Evolutionary conservation across 2,113 vertebrate species (phyloP), one percentile per base, ranked within the genome.

Genomic region (Stegostoma tigrinum): DNA sequence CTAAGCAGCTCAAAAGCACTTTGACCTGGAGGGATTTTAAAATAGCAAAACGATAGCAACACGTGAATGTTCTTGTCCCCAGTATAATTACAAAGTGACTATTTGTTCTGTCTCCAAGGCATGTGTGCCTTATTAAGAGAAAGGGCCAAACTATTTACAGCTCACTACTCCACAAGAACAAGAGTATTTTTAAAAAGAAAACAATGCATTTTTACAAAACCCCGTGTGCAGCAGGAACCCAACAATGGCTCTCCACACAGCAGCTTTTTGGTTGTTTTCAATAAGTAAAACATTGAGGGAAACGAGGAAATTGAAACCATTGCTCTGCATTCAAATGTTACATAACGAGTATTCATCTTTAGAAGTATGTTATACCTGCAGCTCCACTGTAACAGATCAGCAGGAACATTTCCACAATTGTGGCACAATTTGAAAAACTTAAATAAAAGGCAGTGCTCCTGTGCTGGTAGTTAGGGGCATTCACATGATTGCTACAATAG

Each of bases 91-190:
- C 67, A 72, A 45, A 30, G 42, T 17, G 67, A 52, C 45, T 52
- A 27, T 42, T 75, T 45, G 27, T 38, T 94, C 91, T 94, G 94
- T 95, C 94, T 24, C 94, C 94, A 75, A 75, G 27, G 67, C 67
- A 95, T 30, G 6, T 12, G 23, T 94, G 66, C 38, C 38, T 72
- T 23, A 90, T 90, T 27, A 72, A 72, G 94, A 95, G 68, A 42
- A 72, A 95, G 38, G 27, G 7, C 52, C 61, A 23, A 94, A 48
- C 68, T 93, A 93, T 93, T 93, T 93, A 95, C 48, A 72, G 67
- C 23, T 48, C 23, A 72, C 38, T 70, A 27, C 14, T 72, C 61
- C 67, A 27, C 10, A 70, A 95, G 42, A 95, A 95, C 94, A 95
- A 68, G 42, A 75, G 68, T 72, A 95, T 95, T 95, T 72, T 95